phyloP scores from a whole-genome alignment of 1,140 invertebrate species.

The Rhagoletis pomonella region DNA sequence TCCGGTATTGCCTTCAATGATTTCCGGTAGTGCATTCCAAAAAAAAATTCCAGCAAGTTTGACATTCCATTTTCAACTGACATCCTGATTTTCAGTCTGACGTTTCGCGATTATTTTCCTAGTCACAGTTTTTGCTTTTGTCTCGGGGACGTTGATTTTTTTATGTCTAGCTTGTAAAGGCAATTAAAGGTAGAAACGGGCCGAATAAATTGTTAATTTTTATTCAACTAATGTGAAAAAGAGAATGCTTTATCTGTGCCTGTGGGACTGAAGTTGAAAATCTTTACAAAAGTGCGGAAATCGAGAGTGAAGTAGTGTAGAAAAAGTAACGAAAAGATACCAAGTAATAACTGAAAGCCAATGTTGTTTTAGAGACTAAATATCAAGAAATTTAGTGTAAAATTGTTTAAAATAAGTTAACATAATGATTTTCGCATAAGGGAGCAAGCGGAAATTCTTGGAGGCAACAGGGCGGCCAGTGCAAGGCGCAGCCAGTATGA shows the following conservation, averaged over 20 bases:
- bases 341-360: background rate
- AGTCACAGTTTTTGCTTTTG: slow-evolving; percentile 36
- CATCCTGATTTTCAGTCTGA: no score
- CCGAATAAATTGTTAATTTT: slow-evolving; percentile 18
- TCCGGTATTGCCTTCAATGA: no score
- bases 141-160: slow-evolving; percentile 24
- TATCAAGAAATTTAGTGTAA: background rate
- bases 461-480: slow-evolving; percentile 36
- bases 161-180: slow-evolving; percentile 11
- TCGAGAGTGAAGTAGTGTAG: slow-evolving; percentile 22
- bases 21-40: no score
- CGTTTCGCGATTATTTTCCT: background rate
- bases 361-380: background rate
- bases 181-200: background rate
- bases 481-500: slow-evolving; percentile 10
- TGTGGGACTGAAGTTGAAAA: background rate
- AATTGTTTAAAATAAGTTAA: background rate
- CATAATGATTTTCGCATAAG: background rate
- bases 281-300: slow-evolving; percentile 31
- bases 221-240: background rate
- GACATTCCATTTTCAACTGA: no score
- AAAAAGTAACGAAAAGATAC: slow-evolving; percentile 38
- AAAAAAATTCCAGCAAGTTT: no score
- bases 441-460: background rate
- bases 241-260: background rate